Evolutionary conservation across 2,888 invertebrate genomes (phyloP).

Genomic region (Leucozona laternaria): DNA sequence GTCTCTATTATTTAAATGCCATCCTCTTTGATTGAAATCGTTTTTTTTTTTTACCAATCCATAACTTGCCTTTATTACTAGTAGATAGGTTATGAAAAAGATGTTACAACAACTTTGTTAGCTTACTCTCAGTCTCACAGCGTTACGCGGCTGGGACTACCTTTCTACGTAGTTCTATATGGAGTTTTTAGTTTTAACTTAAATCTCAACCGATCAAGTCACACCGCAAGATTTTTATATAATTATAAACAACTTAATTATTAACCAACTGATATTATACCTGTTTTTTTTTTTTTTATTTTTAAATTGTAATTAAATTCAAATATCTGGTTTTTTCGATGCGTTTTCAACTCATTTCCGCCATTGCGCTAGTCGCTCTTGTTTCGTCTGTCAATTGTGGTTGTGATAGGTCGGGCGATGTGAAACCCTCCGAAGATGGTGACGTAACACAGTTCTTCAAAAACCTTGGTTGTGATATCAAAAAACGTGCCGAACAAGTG

Average conservation of each 20-base stretch:
- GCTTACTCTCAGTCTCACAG: conserved; percentile 4
- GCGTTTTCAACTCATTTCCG: conserved; percentile 46
- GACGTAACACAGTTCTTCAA: conserved; percentile 80
- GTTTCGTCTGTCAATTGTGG: conserved; percentile 53
- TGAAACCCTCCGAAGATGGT: conserved; percentile 77
- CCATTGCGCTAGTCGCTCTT: conserved; percentile 16
- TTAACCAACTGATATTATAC: conserved; percentile 1
- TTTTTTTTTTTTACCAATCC: not conserved
- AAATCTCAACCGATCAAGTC: conserved; percentile 54
- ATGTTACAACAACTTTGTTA: not conserved
- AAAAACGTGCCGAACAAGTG: conserved; percentile 79
- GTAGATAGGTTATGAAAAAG: not conserved
- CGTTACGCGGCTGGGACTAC: not conserved
- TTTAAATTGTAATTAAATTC: not conserved
- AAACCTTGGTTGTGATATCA: conserved; percentile 80
- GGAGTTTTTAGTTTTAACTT: conserved; percentile 49
- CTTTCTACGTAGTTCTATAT: conserved; percentile 11
- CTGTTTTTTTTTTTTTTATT: not conserved
- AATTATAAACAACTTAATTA: not conserved
- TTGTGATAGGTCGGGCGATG: conserved; percentile 59
- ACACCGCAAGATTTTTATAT: not conserved
- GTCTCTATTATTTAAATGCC: too few relatives aligned
- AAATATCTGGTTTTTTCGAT: conserved; percentile 39
- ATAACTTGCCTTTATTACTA: not conserved
- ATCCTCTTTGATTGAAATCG: not conserved